phyloP scores from a whole-genome alignment of 2,888 invertebrate genomes.

The Caenorhabditis auriculariae region DNA sequence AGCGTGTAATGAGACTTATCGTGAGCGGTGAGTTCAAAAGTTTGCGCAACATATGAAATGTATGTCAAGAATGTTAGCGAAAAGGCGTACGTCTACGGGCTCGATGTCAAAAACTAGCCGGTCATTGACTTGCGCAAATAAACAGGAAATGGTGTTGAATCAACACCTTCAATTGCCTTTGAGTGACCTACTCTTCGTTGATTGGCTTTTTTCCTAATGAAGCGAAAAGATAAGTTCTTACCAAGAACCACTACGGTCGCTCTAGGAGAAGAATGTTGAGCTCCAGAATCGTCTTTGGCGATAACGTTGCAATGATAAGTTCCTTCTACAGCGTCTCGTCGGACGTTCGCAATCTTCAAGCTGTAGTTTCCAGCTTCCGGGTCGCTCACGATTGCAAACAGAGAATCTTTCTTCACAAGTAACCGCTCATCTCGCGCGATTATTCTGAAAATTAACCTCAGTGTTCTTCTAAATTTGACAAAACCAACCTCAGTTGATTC shows the following conservation, averaged over 20 bases:
- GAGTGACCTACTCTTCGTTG: too few species aligned
- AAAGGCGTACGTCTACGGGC: too few species aligned
- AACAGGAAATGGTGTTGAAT: too few species aligned
- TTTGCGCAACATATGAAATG: too few species aligned
- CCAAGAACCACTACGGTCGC: conserved; percentile 60
- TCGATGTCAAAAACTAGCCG: too few species aligned
- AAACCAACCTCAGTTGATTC: conserved; percentile 28
- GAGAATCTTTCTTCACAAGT: conserved; percentile 29
- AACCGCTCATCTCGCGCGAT: conserved; percentile 36
- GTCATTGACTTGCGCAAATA: too few species aligned
- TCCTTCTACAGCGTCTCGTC: conserved; percentile 33
- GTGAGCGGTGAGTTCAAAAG: too few species aligned
- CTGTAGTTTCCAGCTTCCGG: conserved; percentile 76
- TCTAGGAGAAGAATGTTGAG: conserved; percentile 50
- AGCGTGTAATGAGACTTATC: too few species aligned
- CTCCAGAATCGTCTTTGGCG: conserved; percentile 74
- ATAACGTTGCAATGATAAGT: conserved; percentile 70
- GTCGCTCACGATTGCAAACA: conserved; percentile 34
- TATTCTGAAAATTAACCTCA: conserved; percentile 24
- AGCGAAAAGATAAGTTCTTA: too few species aligned
- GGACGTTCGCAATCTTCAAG: conserved; percentile 74
- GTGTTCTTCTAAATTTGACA: not conserved
- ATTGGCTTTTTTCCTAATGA: too few species aligned
- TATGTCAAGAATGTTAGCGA: too few species aligned
- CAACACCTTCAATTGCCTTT: too few species aligned